Conservation (phyloP, 2,113 vertebrate genomes). For the Protobothrops mucrosquamatus region DNA sequence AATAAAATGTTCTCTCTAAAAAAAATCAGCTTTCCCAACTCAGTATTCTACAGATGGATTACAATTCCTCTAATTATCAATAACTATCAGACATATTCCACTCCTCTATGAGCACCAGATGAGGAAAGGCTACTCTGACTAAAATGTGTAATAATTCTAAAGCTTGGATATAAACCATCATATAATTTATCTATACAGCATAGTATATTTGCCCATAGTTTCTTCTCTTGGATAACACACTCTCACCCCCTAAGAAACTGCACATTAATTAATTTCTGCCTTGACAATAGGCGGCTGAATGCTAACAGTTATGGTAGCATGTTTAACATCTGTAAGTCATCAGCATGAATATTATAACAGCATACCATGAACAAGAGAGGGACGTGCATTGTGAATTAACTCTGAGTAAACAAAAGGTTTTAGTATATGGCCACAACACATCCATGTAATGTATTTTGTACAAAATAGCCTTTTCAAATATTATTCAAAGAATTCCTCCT, state of each 20-base stretch:
- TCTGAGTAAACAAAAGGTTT: not conserved
- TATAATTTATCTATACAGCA: not conserved
- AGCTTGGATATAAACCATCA: not conserved
- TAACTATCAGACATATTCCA: not conserved
- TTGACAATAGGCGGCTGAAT: not conserved
- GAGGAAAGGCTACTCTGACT: not conserved
- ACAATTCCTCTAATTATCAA: not conserved
- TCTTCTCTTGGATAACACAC: not conserved
- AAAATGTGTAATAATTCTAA: not conserved
- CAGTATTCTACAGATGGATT: constrained; percentile 4
- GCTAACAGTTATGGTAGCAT: not conserved
- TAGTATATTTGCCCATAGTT: not conserved
- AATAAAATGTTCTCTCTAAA: not conserved
- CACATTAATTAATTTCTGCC: not conserved
- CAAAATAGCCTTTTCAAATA: not conserved
- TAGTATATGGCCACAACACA: not conserved
- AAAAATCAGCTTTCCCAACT: constrained; percentile 31
- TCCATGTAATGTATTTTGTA: not conserved
- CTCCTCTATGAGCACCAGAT: not conserved
- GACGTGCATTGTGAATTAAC: not conserved
- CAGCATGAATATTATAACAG: no score
- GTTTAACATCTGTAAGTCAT: not conserved
- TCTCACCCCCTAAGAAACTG: not conserved
- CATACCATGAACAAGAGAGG: not conserved
- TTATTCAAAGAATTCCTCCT: not conserved